Conservation (phyloP, 2,888 invertebrate species). For the Hydriomena furcata region DNA sequence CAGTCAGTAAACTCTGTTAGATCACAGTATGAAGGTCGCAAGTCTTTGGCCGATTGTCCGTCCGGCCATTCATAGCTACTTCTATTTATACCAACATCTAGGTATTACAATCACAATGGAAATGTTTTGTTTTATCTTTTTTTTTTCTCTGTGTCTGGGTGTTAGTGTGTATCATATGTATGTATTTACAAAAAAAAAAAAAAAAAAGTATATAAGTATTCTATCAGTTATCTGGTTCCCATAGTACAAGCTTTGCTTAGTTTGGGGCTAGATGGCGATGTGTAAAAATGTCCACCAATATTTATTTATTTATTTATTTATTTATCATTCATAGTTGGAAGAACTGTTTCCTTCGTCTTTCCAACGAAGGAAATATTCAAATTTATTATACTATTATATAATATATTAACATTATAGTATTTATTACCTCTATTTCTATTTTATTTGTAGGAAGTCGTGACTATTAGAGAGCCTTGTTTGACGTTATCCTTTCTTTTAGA, state of each 20-base stretch:
- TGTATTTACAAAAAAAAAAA: too few species aligned
- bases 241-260: too few species aligned
- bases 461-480: too few species aligned
- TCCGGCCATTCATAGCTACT: constrained; percentile 46
- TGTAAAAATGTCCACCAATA: too few species aligned
- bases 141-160: too few species aligned
- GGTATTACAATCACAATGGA: constrained; percentile 26
- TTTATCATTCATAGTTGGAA: constrained; percentile 16
- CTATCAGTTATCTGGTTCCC: too few species aligned
- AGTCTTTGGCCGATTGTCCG: constrained; percentile 42
- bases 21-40: constrained; percentile 30
- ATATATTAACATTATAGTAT: constrained; percentile 4
- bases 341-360: constrained; percentile 11
- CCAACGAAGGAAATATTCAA: constrained; percentile 2
- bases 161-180: too few species aligned
- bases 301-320: too few species aligned
- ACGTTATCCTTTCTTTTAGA: too few species aligned
- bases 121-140: constrained; percentile 20
- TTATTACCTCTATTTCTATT: constrained; percentile 9
- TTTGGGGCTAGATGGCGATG: too few species aligned
- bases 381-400: constrained; percentile 6
- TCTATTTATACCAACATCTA: constrained; percentile 44
- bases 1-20: constrained; percentile 17
- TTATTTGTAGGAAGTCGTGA: constrained; percentile 6
- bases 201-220: too few species aligned